These are phyloP conservation scores for Podarcis cretensis DNA, from an alignment of 2,113 vertebrate genomes.

Conservation along the genomic window DNA sequence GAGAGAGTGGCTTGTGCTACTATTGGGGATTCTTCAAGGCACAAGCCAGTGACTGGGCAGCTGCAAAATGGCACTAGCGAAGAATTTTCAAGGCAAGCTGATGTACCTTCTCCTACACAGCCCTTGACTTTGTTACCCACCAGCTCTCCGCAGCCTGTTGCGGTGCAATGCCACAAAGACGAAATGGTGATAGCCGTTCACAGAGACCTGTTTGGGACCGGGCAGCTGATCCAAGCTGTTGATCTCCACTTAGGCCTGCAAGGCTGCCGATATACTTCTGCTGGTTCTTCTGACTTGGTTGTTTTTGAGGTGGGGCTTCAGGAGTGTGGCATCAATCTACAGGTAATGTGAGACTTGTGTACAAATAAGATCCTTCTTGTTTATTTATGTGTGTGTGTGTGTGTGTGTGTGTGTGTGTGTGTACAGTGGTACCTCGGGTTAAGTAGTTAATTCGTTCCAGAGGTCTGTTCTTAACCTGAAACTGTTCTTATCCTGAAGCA, in stretches of 20 bases:
- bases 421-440: too few species aligned
- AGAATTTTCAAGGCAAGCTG: not conserved
- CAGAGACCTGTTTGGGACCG: not conserved
- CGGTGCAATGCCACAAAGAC: not conserved
- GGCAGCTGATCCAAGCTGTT: not conserved
- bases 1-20: not conserved
- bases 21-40: not conserved
- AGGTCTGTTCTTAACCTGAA: too few species aligned
- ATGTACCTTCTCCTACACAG: not conserved
- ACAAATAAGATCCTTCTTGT: not conserved
- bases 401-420: not conserved
- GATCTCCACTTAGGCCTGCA: not conserved
- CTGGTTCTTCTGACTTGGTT: not conserved
- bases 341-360: not conserved
- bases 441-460: too few species aligned
- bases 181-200: not conserved
- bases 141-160: not conserved
- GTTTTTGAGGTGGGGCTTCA: not conserved
- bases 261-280: not conserved
- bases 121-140: not conserved
- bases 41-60: not conserved
- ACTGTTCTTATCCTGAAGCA: too few species aligned
- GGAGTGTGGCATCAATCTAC: not conserved
- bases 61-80: not conserved
- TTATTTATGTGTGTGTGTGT: rapidly evolving